Base-by-base conservation (phyloP, 2,797 vertebrate genomes). In the Darevskia nairensis region DNA sequence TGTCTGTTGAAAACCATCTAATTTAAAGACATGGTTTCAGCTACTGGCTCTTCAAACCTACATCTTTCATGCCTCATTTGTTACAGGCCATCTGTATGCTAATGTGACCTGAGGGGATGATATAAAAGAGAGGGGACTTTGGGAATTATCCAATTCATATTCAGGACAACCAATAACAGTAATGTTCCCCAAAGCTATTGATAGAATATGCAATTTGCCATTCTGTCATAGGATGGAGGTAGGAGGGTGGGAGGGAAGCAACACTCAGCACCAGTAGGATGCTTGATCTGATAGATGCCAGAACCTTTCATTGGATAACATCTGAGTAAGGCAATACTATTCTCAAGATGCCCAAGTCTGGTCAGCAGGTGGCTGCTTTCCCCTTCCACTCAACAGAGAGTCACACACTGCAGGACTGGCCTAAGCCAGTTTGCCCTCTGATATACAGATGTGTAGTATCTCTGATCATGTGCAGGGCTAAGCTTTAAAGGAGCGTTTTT, bases 81-180 rank as follows among this genome's bases (percentile, higher is more conserved):
- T 89, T 89, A 81, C 82, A 89, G 88, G 84, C 88, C 88, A 89
- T 89, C 83, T 89, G 88, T 89, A 89, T 89, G 88, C 78, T 89
- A 89, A 89, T 89, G 44, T 89, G 88, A 89, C 88, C 88, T 85
- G 83, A 85, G 83, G 88, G 88, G 72, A 76, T 89, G 83, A 85
- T 81, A 64, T 85, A 85, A 85, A 89, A 81, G 88, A 85, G 83
- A 85, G 78, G 71, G 55, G 83, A 89, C 83, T 85, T 81, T 89
- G 88, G 83, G 88, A 89, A 89, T 89, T 85, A 89, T 81, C 71
- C 71, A 44, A 89, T 89, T 85, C 83, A 80, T 89, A 89, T 89
- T 89, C 88, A 85, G 81, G 88, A 76, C 88, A 85, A 76, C 88
- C 88, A 89, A 85, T 89, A 85, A 76, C 55, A 81, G 88, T 41